These are phyloP conservation scores for Steinernema feltiae DNA, from an alignment of 1,140 invertebrate species.

Conservation along the genomic window DNA sequence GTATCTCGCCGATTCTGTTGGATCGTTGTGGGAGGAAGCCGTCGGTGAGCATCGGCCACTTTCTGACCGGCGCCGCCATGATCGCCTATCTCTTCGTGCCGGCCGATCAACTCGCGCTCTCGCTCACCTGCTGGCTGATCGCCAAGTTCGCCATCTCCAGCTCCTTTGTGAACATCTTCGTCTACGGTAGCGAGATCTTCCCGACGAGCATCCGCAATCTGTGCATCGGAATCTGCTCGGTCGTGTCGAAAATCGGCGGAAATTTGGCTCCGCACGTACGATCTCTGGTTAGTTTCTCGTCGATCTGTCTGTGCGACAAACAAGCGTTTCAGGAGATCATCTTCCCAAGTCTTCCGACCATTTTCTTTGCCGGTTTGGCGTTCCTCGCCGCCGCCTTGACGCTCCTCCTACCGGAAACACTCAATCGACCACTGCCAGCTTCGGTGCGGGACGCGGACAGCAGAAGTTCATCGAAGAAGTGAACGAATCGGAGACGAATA, in stretches of 20 bases:
- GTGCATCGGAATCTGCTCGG: slow-evolving; percentile 32
- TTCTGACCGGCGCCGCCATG: background rate
- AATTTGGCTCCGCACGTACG: slow-evolving; percentile 29
- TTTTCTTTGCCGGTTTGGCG: slow-evolving; percentile 22
- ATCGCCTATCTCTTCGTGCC: background rate
- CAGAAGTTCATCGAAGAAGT: background rate
- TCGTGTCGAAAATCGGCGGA: slow-evolving; percentile 30
- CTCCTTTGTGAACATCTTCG: slow-evolving; percentile 35
- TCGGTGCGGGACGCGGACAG: slow-evolving; percentile 18
- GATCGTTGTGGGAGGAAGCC: slow-evolving; percentile 39
- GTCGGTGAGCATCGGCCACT: background rate
- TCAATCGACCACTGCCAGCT: slow-evolving; percentile 24
- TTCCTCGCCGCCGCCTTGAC: slow-evolving; percentile 24
- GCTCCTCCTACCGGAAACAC: slow-evolving; percentile 33
- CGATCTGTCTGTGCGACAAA: background rate
- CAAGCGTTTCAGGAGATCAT: slow-evolving; percentile 26
- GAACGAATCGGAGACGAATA: background rate
- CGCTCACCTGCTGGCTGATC: slow-evolving; percentile 32
- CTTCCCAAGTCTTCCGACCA: slow-evolving; percentile 18
- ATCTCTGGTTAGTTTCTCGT: slow-evolving; percentile 26
- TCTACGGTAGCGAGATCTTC: slow-evolving; percentile 26
- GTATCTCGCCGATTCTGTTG: slow-evolving; percentile 46
- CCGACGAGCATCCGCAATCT: slow-evolving; percentile 12
- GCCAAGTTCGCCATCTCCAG: slow-evolving; percentile 34
- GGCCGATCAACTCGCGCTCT: background rate